These are phyloP conservation scores for Drosophila dunni DNA, from an alignment of 1,140 invertebrate genomes.

Conservation along the genomic window DNA sequence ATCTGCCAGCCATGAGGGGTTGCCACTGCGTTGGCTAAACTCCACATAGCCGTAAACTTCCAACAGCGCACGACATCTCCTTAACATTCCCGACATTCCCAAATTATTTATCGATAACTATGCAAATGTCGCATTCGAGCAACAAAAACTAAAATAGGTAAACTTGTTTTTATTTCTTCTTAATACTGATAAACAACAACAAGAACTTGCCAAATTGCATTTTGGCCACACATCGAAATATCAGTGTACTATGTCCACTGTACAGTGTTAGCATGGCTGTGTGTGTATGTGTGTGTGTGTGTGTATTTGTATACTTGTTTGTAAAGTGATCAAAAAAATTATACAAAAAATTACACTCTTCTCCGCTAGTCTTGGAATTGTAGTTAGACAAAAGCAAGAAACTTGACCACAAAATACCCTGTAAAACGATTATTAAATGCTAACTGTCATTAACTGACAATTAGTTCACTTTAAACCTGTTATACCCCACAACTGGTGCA, in stretches of 20 bases:
- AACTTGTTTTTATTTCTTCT: slow-evolving; percentile 54
- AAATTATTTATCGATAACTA: slow-evolving; percentile 29
- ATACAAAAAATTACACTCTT: too few relatives aligned
- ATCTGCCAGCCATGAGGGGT: background rate
- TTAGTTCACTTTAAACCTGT: background rate
- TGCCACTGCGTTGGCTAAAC: slow-evolving; percentile 4
- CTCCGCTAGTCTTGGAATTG: too few relatives aligned
- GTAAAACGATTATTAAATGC: background rate
- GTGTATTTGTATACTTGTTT: slow-evolving; percentile 7
- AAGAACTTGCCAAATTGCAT: slow-evolving; percentile 57
- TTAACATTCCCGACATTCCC: background rate
- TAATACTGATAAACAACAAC: background rate
- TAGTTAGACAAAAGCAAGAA: background rate
- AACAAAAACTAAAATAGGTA: slow-evolving; percentile 65
- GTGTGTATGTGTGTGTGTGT: background rate
- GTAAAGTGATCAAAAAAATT: slow-evolving; percentile 19
- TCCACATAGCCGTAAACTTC: background rate
- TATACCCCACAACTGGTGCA: background rate
- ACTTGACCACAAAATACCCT: background rate
- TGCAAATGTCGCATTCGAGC: slow-evolving; percentile 66
- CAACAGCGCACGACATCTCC: background rate
- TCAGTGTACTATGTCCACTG: background rate
- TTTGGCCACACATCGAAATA: slow-evolving; percentile 13
- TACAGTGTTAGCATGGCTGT: background rate
- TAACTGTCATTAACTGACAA: background rate